phyloP scores from a whole-genome alignment of 2,888 invertebrate genomes.

The Drosophila falleni region DNA sequence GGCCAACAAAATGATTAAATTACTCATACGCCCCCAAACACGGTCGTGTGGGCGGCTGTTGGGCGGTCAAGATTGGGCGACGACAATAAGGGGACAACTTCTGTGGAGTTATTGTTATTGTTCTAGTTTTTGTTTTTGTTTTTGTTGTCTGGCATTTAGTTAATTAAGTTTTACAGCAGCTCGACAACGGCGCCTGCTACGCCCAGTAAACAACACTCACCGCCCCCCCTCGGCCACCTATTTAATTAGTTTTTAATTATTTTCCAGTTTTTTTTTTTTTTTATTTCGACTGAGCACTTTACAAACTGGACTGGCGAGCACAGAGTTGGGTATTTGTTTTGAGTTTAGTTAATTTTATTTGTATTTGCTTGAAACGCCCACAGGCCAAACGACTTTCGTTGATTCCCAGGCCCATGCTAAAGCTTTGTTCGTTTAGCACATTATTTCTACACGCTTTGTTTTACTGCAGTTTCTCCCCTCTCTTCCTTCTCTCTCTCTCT shows the following conservation, averaged over 20 bases:
- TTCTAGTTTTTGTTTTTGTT: constrained; percentile 56
- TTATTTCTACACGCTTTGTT: constrained; percentile 71
- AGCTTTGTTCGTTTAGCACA: constrained; percentile 65
- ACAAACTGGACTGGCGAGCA: constrained; percentile 26
- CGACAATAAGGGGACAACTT: constrained; percentile 31
- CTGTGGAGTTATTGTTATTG: constrained; percentile 58
- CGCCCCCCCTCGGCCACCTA: constrained; percentile 23
- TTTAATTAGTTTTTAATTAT: constrained; percentile 78
- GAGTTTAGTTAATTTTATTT: constrained; percentile 76
- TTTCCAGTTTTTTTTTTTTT: constrained; percentile 51
- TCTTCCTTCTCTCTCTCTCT: too few relatives aligned
- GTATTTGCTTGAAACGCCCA: constrained; percentile 61
- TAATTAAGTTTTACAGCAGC: constrained; percentile 76
- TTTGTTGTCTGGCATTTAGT: constrained; percentile 62
- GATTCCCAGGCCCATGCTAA: constrained; percentile 10
- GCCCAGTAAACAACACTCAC: constrained; percentile 22
- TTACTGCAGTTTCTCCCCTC: constrained; percentile 34
- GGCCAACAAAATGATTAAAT: constrained; percentile 73
- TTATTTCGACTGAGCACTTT: constrained; percentile 33
- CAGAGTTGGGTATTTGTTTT: constrained; percentile 54
- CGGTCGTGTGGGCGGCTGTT: constrained; percentile 10
- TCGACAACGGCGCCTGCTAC: constrained; percentile 38
- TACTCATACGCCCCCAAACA: constrained; percentile 71
- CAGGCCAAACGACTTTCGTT: constrained; percentile 32
- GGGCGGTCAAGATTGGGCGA: constrained; percentile 11